phyloP scores from a whole-genome alignment of 2,113 vertebrate genomes.

The Misgurnus anguillicaudatus region DNA sequence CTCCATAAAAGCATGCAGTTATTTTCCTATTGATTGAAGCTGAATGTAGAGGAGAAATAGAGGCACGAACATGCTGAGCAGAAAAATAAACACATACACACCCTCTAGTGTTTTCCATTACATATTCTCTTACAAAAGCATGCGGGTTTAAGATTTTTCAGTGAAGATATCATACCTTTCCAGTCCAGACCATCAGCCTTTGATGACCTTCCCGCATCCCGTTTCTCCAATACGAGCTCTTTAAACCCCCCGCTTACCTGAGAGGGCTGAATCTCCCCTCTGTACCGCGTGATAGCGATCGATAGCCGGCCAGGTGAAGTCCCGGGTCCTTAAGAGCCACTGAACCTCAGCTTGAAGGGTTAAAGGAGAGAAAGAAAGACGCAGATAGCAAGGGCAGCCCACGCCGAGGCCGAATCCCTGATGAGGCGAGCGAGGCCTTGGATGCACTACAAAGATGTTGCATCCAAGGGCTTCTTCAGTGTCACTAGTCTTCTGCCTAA shows the following conservation, averaged over 20 bases:
- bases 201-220: slow-evolving; percentile 60
- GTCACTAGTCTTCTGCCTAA: slow-evolving; percentile 2
- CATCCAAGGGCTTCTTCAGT: slow-evolving; percentile 42
- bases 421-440: slow-evolving; percentile 55
- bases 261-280: slow-evolving; percentile 43
- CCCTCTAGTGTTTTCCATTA: not conserved
- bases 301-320: slow-evolving; percentile 60
- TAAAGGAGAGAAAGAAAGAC: slow-evolving; percentile 62
- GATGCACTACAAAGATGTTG: slow-evolving; percentile 53
- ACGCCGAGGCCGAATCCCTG: slow-evolving; percentile 61
- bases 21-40: not conserved
- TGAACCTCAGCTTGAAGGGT: slow-evolving; percentile 71
- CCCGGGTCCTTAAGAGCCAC: slow-evolving; percentile 59
- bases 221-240: slow-evolving; percentile 56
- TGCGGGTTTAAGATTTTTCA: slow-evolving; percentile 25
- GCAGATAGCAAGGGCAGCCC: slow-evolving; percentile 47
- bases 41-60: not conserved
- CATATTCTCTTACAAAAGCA: not conserved
- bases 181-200: slow-evolving; percentile 52
- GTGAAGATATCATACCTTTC: slow-evolving; percentile 39
- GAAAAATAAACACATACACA: not conserved
- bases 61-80: not conserved
- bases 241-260: slow-evolving; percentile 56
- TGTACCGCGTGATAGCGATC: slow-evolving; percentile 63
- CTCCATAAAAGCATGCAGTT: not conserved